These are phyloP conservation scores for Dione juno DNA, from an alignment of 2,888 invertebrate genomes.

Conservation along the genomic window DNA sequence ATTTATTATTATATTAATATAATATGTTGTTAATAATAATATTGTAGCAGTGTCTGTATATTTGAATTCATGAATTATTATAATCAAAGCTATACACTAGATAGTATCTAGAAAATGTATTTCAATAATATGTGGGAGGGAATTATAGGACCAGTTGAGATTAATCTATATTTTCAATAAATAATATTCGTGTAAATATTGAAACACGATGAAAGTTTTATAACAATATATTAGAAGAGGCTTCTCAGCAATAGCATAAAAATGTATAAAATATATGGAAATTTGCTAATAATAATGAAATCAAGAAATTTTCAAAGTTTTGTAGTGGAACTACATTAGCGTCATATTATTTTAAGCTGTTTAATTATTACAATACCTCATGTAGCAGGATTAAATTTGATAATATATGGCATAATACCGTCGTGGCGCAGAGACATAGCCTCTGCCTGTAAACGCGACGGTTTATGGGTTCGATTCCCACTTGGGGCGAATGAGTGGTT, in stretches of 20 bases:
- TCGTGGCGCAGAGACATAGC: too few relatives aligned
- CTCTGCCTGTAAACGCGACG: too few relatives aligned
- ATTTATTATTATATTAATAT: too few relatives aligned
- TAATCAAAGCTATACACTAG: background rate
- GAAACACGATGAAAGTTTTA: conserved; percentile 1
- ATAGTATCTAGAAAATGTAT: conserved; percentile 15
- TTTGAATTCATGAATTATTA: background rate
- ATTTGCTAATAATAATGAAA: too few relatives aligned
- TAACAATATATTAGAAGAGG: background rate
- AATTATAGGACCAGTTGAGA: conserved; percentile 24
- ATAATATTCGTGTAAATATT: conserved; percentile 9
- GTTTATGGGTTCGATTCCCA: too few relatives aligned
- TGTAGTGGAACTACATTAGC: too few relatives aligned
- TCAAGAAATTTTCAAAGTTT: too few relatives aligned
- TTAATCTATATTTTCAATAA: conserved; percentile 16
- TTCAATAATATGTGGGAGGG: conserved; percentile 20
- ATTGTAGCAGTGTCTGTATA: background rate
- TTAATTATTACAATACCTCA: background rate
- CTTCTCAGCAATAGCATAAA: background rate
- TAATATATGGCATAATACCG: too few relatives aligned
- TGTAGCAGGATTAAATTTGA: background rate
- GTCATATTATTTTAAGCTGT: too few relatives aligned
- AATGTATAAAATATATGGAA: too few relatives aligned
- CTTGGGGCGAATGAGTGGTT: too few relatives aligned
- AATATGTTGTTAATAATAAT: too few relatives aligned